These are phyloP conservation scores for Echinarachnius parma DNA, from an alignment of 53 echinoderm and acorn worm genomes.

Conservation along the genomic window DNA sequence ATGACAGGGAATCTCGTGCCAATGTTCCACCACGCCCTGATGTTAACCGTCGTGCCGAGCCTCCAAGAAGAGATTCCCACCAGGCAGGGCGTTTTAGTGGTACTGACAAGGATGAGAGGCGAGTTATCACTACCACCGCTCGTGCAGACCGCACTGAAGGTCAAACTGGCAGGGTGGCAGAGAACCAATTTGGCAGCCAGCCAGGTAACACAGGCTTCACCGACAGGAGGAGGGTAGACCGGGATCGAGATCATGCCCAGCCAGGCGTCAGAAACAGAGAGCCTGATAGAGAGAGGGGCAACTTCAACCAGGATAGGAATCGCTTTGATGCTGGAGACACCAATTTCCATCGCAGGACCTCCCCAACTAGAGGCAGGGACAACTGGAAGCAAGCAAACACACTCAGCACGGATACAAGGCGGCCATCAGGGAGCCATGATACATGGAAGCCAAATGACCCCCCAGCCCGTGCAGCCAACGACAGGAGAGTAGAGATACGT, in stretches of 20 bases:
- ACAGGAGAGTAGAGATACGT: constrained; percentile 54
- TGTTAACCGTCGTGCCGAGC: constrained; percentile 44
- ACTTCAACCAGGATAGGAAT: constrained; percentile 29
- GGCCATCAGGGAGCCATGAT: constrained; percentile 25
- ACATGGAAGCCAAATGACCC: constrained; percentile 37
- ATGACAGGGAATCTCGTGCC: no score
- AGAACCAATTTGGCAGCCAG: constrained; percentile 29
- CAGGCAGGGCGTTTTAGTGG: constrained; percentile 31
- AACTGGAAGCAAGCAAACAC: constrained; percentile 33
- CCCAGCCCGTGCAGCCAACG: constrained; percentile 25
- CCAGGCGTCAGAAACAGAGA: constrained; percentile 4
- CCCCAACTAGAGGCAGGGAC: constrained; percentile 26
- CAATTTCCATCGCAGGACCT: constrained; percentile 17
- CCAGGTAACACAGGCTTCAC: constrained; percentile 17
- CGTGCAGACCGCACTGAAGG: constrained; percentile 25
- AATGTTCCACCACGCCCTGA: no score
- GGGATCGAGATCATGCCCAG: constrained; percentile 34
- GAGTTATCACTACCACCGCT: constrained; percentile 19
- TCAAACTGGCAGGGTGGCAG: background rate
- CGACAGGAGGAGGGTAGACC: constrained; percentile 25
- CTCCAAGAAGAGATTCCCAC: constrained; percentile 34
- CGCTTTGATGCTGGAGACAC: constrained; percentile 3
- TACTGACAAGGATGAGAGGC: constrained; percentile 51
- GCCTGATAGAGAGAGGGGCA: constrained; percentile 23
- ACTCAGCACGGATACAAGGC: constrained; percentile 26